Percentiles rank a stretch among this genome's conserved stretches.
phyloP scores from a whole-genome alignment of 2,113 vertebrate genomes.

The Peucedramus taeniatus region DNA sequence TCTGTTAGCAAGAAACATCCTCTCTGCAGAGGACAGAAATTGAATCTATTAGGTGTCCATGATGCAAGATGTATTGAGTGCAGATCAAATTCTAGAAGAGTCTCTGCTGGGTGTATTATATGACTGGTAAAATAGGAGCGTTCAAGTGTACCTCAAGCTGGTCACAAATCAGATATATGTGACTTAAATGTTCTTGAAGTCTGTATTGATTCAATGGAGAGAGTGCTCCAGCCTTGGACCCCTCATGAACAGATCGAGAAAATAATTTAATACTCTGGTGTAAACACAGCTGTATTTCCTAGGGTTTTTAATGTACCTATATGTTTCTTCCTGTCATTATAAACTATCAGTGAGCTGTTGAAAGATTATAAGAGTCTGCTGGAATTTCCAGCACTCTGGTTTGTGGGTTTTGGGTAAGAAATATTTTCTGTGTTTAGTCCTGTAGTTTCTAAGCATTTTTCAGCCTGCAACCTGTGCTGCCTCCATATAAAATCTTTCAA shows the following conservation, averaged over 20 bases:
- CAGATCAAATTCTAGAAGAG: not conserved
- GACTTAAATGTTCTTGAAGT: not conserved
- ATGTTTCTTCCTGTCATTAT: not conserved
- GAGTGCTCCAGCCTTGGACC: not conserved
- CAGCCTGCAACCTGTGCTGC: not conserved
- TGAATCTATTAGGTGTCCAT: not conserved
- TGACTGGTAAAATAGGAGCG: not conserved
- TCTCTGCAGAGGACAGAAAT: not conserved
- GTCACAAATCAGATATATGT: constrained; percentile 23
- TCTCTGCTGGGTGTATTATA: not conserved
- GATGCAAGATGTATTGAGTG: not conserved
- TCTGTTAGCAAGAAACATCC: not conserved
- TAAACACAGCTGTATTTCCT: not conserved
- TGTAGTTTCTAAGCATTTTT: not conserved
- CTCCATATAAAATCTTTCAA: not conserved
- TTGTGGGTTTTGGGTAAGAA: not conserved
- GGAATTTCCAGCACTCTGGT: not conserved
- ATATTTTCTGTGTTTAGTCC: not conserved
- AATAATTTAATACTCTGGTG: not conserved
- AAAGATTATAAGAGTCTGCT: not conserved
- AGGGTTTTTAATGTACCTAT: not conserved
- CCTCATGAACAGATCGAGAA: not conserved
- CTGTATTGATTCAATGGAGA: not conserved
- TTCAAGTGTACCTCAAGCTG: not conserved
- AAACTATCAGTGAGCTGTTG: not conserved